Conservation (phyloP, 2,113 vertebrate genomes). For the Monopterus albus region DNA sequence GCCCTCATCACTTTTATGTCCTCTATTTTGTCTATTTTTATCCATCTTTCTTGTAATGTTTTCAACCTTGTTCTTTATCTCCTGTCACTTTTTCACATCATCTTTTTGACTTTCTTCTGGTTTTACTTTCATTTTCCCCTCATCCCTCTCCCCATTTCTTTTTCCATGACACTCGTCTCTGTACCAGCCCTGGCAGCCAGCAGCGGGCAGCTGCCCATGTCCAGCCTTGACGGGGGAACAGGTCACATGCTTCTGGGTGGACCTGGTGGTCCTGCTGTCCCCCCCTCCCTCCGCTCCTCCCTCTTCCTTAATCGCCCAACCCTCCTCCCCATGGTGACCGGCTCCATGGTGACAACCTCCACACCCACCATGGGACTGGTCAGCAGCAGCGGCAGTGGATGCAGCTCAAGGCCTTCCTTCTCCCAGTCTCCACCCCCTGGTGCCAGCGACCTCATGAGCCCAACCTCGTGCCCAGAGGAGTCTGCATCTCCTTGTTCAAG, state of each 20-base stretch:
- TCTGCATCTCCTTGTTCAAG: conserved; percentile 83
- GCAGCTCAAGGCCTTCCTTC: conserved; percentile 50
- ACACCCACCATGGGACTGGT: conserved; percentile 79
- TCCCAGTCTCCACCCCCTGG: conserved; percentile 81
- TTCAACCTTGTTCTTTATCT: neutral
- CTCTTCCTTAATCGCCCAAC: conserved; percentile 90
- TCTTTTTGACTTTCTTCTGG: neutral
- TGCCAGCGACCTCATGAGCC: conserved; percentile 78
- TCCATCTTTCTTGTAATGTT: neutral
- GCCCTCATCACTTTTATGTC: neutral
- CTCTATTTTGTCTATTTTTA: neutral
- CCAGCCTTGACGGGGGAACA: conserved; percentile 84
- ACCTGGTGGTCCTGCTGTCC: conserved; percentile 67
- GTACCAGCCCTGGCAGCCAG: conserved; percentile 87
- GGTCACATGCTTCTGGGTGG: conserved; percentile 88
- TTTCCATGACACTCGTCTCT: neutral
- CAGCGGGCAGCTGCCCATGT: conserved; percentile 88
- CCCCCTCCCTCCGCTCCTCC: conserved; percentile 81
- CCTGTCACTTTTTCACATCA: neutral
- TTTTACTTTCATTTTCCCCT: neutral
- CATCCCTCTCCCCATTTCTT: neutral
- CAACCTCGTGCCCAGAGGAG: conserved; percentile 81
- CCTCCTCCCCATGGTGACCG: conserved; percentile 86
- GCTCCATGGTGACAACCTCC: conserved; percentile 78
- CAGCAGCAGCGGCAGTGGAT: conserved; percentile 47